Conservation (phyloP, 2,797 vertebrate species). For the Pogoniulus pusillus region DNA sequence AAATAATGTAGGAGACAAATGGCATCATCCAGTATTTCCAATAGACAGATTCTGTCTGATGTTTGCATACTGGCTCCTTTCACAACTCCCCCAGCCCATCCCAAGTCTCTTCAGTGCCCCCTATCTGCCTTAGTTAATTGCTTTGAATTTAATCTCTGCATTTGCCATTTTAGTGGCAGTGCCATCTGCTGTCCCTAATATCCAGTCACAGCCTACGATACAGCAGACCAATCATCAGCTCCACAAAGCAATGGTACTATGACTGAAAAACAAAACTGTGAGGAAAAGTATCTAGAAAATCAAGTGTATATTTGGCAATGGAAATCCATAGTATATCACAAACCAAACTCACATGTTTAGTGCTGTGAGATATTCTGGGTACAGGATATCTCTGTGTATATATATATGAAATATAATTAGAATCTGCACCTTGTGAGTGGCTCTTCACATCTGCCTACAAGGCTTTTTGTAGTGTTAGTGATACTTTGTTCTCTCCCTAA, state of each 20-base stretch:
- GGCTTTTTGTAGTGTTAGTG: not conserved
- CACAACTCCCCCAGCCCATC: not conserved
- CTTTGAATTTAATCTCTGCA: not conserved
- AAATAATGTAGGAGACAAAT: not conserved
- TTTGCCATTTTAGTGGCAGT: not conserved
- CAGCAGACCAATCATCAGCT: not conserved
- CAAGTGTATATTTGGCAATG: not conserved
- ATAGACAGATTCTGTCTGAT: not conserved
- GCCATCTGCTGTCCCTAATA: not conserved
- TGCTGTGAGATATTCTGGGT: not conserved
- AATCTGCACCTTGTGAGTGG: not conserved
- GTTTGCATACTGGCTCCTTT: not conserved
- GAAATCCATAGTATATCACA: not conserved
- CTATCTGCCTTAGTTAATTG: not conserved
- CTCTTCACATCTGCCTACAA: not conserved
- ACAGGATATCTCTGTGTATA: not conserved
- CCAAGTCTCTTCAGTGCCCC: not conserved
- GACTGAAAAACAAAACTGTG: not conserved
- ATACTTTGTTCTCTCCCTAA: not conserved
- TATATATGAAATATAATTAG: too few relatives aligned
- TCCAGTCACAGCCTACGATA: rapidly evolving
- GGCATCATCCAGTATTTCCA: not conserved
- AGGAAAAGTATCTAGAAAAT: not conserved
- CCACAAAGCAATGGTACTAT: not conserved
- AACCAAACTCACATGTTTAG: not conserved